These are phyloP conservation scores for Dicyrtomina minuta DNA, from an alignment of 2,888 invertebrate species.

Conservation along the genomic window DNA sequence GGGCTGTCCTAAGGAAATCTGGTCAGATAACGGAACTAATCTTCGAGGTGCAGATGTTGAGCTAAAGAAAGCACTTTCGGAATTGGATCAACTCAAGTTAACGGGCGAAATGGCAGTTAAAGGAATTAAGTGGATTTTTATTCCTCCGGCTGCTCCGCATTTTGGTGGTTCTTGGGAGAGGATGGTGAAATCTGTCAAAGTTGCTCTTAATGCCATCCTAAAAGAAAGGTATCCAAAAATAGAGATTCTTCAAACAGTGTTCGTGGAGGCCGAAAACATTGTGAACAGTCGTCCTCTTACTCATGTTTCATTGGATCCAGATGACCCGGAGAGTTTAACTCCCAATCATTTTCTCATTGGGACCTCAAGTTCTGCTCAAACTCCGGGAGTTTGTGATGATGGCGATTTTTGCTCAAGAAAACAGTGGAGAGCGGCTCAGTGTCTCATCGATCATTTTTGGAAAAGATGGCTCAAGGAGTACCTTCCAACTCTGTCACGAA, in stretches of 20 bases:
- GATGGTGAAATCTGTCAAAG: conserved; percentile 27
- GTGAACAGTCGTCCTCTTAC: conserved; percentile 54
- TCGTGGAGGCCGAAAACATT: conserved; percentile 28
- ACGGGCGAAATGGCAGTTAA: not conserved
- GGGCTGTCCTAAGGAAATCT: conserved; percentile 55
- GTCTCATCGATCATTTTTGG: not conserved
- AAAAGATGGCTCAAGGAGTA: conserved; percentile 1
- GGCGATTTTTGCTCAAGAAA: not conserved
- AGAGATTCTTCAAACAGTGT: conserved; percentile 30
- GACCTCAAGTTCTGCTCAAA: conserved; percentile 35
- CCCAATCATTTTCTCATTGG: conserved; percentile 55
- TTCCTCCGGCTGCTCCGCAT: conserved; percentile 1
- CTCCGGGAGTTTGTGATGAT: conserved; percentile 31
- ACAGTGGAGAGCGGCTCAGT: conserved; percentile 1
- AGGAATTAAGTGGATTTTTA: conserved; percentile 31
- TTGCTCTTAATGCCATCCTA: conserved; percentile 17
- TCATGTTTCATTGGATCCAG: conserved; percentile 49
- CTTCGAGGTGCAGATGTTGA: conserved; percentile 56
- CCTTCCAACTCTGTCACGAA: not conserved
- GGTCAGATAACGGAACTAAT: conserved; percentile 57
- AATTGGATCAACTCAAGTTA: conserved; percentile 38
- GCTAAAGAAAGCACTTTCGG: conserved; percentile 61
- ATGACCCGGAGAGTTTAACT: conserved; percentile 51
- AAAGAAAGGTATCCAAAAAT: conserved; percentile 24
- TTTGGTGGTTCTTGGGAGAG: conserved; percentile 33